Evolutionary conservation across 2,888 invertebrate species (phyloP), one percentile per base, ranked within the genome.

Genomic region (Gymnoscelis rufifasciata): DNA sequence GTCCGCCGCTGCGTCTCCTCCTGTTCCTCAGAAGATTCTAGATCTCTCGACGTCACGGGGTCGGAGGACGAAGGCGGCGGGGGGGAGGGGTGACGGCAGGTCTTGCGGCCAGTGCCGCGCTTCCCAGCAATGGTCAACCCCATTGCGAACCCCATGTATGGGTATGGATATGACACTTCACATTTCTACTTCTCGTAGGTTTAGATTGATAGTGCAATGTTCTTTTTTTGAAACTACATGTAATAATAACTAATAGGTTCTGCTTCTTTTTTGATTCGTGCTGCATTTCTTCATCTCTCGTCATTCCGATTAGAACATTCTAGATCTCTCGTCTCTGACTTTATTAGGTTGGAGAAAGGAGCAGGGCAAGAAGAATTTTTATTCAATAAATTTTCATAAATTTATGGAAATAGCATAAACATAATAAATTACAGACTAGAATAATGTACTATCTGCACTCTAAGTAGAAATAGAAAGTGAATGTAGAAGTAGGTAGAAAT

Each of bases 71-170:
- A 89, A 51, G 86, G 84, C 0, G 82, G 74, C 0, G 58, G 52
- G 1, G 72, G 57, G 40, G 81, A 75, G 26, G 86, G 81, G 76
- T 87, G 87, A 86, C 86, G 83, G 56, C 79, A 76, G 38, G 74
- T 89, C 43, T 66, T 89, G 87, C 88, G 88, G 77, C 89, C 89
- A 0, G 88, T 89, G 80, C 88, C 89, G 77, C 86, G 88, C 51
- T 83, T 89, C 52, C 88, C 88, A 7, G 55, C 77, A 30, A 73
- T 45, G 60, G n/a, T n/a, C n/a, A n/a, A 71, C 24, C 70, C 74
- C 19, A 60, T 81, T 33, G 52, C 70, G 6, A 69, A 67, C 38
- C 54, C 67, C 1, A 42, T 81, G 1, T 82, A 82, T 50, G 65
- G 71, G 0, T 84, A 84, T 54, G 52, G 71, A 19, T 87, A 87